Evolutionary conservation across 2,888 invertebrate genomes (phyloP).

Genomic region (Fragum fragum): DNA sequence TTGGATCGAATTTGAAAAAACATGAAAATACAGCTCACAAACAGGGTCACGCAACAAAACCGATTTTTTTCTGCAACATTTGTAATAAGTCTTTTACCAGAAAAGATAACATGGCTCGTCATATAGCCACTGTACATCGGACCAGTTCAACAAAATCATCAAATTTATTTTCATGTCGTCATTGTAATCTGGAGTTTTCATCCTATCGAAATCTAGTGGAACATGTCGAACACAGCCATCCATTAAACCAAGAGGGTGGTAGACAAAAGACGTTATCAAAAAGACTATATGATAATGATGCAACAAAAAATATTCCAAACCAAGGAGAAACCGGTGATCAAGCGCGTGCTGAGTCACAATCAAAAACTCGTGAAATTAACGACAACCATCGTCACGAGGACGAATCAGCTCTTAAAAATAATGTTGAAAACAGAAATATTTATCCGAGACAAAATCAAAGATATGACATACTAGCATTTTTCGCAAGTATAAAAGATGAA

Average conservation of each 20-base stretch:
- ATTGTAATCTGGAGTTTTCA: conserved; percentile 26
- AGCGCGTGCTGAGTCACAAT: background rate
- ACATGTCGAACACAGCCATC: conserved; percentile 23
- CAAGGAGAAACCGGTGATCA: background rate
- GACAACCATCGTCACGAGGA: background rate
- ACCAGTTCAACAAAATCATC: background rate
- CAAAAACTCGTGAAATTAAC: background rate
- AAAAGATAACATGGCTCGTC: conserved; percentile 35
- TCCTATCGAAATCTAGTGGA: conserved; percentile 2
- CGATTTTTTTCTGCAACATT: conserved; percentile 26
- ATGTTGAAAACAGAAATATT: conserved; percentile 31
- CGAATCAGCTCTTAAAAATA: conserved; percentile 24
- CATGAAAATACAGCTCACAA: conserved; percentile 2
- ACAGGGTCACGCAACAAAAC: conserved; percentile 2
- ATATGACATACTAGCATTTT: conserved; percentile 49
- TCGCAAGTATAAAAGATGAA: conserved; percentile 29
- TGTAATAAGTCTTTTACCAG: conserved; percentile 40
- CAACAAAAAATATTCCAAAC: background rate
- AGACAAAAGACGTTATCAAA: background rate
- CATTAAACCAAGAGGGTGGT: conserved; percentile 19
- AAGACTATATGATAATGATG: conserved; percentile 10
- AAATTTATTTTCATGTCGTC: conserved; percentile 1
- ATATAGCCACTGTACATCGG: conserved; percentile 27
- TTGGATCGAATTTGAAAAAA: conserved; percentile 11
- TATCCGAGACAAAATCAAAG: conserved; percentile 36